Evolutionary conservation across 1,140 invertebrate species (phyloP).

Genomic region (Mya arenaria): DNA sequence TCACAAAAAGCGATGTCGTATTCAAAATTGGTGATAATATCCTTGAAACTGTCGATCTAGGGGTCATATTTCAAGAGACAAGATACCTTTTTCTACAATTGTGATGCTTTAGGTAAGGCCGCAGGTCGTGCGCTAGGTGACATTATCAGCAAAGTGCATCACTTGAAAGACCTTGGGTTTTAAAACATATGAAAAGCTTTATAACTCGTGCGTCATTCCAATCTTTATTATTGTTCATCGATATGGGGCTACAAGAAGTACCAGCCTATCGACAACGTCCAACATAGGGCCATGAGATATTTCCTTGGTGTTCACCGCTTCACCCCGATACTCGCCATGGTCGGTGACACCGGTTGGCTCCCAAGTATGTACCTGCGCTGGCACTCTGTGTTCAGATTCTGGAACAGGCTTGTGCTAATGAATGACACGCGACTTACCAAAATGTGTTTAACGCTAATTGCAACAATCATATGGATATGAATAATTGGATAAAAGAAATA

Average conservation of each 20-base stretch:
- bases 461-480: not conserved
- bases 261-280: conserved; percentile 40
- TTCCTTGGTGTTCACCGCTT: conserved; percentile 53
- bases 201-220: conserved; percentile 43
- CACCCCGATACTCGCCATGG: conserved; percentile 18
- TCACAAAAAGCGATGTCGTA: not conserved
- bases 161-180: conserved; percentile 14
- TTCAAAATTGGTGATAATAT: conserved; percentile 14
- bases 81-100: too few relatives aligned
- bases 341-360: conserved; percentile 14
- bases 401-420: conserved; percentile 21
- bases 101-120: conserved; percentile 21
- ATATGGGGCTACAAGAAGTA: conserved; percentile 51
- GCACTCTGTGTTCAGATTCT: conserved; percentile 2
- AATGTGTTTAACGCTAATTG: conserved; percentile 32
- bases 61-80: conserved; percentile 2
- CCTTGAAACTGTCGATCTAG: conserved; percentile 14
- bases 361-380: not conserved
- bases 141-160: conserved; percentile 37
- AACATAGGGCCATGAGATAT: conserved; percentile 49
- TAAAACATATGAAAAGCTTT: conserved; percentile 53
- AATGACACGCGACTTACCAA: conserved; percentile 25
- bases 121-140: conserved; percentile 37
- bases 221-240: conserved; percentile 45
- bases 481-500: conserved; percentile 41